Conservation (phyloP, 1,140 invertebrate species). For the Dolichoris vasculosae region DNA sequence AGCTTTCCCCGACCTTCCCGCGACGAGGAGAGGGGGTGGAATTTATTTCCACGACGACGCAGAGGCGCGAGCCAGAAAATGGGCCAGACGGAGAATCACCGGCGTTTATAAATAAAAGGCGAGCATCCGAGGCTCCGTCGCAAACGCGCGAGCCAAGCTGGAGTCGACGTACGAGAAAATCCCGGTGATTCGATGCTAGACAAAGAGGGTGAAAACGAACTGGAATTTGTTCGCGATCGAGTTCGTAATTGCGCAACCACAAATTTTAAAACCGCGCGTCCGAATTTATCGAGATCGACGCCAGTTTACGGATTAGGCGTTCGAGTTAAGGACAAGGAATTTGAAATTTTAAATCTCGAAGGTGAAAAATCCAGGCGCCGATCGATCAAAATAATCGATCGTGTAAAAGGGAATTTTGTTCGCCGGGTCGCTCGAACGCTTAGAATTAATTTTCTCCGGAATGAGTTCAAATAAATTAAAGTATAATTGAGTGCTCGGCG, state of each 20-base stretch:
- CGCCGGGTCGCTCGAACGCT: background rate
- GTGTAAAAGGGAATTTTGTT: background rate
- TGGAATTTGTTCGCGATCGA: too few species aligned
- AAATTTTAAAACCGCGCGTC: too few species aligned
- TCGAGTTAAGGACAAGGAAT: too few species aligned
- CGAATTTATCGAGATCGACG: background rate
- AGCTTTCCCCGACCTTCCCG: conserved; percentile 13
- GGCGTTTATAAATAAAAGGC: conserved; percentile 36
- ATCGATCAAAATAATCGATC: background rate
- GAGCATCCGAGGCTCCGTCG: background rate
- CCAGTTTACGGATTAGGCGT: too few species aligned
- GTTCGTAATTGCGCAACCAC: too few species aligned
- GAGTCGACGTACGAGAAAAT: too few species aligned
- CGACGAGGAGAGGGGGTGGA: background rate
- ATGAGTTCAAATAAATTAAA: background rate
- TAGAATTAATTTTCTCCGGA: background rate
- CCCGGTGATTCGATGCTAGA: background rate
- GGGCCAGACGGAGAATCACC: conserved; percentile 26
- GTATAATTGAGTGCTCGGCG: background rate
- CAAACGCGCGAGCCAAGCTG: background rate
- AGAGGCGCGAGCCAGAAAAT: conserved; percentile 12
- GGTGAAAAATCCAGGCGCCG: too few species aligned
- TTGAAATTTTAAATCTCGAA: too few species aligned
- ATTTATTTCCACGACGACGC: background rate
- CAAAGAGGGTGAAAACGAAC: too few species aligned